Evolutionary conservation across 2,888 invertebrate species (phyloP).

Genomic region (Cephus sareptanus): DNA sequence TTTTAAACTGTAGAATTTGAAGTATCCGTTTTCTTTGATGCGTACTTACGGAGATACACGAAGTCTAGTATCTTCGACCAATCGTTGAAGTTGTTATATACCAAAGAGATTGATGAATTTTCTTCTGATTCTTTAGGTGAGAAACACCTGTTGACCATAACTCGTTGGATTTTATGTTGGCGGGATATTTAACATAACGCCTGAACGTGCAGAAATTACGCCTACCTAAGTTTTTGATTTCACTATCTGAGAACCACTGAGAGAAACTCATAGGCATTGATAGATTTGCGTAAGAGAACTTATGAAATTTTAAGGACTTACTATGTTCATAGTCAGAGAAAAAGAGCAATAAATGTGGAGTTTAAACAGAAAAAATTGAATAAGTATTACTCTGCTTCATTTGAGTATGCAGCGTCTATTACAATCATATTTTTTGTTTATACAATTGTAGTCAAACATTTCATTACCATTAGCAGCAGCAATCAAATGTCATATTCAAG

Average conservation of each 20-base stretch:
- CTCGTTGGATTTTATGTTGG: background rate
- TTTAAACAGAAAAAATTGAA: background rate
- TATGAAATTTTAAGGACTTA: background rate
- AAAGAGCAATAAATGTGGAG: background rate
- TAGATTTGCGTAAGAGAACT: background rate
- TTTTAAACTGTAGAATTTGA: background rate
- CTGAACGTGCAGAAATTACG: background rate
- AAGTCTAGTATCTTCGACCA: slow-evolving; percentile 24
- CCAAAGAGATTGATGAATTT: background rate
- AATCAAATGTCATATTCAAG: background rate
- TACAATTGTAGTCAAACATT: background rate
- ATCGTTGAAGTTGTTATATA: slow-evolving; percentile 24
- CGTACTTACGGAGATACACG: slow-evolving; percentile 13
- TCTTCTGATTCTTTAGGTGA: background rate
- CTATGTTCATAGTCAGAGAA: background rate
- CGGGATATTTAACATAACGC: background rate
- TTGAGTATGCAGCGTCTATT: background rate
- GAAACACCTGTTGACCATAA: background rate
- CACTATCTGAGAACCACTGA: background rate
- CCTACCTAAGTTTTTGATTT: background rate
- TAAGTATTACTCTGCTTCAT: background rate
- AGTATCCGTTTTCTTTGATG: background rate
- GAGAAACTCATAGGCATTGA: background rate
- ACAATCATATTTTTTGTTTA: background rate
- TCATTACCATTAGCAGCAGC: background rate